Evolutionary conservation across 2,797 vertebrate species (phyloP).

Genomic region (Tapirus indicus): DNA sequence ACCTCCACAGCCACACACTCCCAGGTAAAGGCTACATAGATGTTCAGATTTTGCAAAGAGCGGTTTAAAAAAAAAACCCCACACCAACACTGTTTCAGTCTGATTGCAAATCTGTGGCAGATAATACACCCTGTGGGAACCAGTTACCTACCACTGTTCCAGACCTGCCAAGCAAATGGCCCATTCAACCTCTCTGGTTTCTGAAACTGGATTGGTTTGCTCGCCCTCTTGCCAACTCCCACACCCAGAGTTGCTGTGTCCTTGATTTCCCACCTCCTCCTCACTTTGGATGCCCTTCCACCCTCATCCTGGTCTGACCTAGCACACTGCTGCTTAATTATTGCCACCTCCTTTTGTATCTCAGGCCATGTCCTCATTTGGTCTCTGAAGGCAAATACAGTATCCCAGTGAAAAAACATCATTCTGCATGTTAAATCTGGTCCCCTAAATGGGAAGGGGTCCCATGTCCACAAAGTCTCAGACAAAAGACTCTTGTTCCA

Average conservation of each 20-base stretch:
- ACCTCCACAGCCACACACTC: background rate
- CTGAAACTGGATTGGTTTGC: background rate
- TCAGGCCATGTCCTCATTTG: background rate
- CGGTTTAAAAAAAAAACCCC: background rate
- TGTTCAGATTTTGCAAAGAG: background rate
- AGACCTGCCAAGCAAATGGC: constrained; percentile 35
- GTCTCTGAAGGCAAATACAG: constrained; percentile 8
- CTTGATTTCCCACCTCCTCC: background rate
- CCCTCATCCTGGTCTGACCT: background rate
- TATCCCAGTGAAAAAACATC: background rate
- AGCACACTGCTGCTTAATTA: background rate
- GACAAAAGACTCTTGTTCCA: background rate
- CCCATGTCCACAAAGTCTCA: background rate
- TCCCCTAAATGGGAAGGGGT: background rate
- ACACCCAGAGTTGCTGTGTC: background rate
- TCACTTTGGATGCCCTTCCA: background rate
- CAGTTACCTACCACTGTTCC: background rate
- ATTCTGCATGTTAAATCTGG: background rate
- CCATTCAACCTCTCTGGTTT: background rate
- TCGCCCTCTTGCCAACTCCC: background rate
- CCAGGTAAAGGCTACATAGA: background rate
- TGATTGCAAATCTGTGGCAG: constrained; percentile 19
- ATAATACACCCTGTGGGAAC: background rate
- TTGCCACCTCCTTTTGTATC: background rate
- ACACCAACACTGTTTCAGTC: background rate